Conservation (phyloP, 2,113 vertebrate genomes). For the Dasypus novemcinctus region DNA sequence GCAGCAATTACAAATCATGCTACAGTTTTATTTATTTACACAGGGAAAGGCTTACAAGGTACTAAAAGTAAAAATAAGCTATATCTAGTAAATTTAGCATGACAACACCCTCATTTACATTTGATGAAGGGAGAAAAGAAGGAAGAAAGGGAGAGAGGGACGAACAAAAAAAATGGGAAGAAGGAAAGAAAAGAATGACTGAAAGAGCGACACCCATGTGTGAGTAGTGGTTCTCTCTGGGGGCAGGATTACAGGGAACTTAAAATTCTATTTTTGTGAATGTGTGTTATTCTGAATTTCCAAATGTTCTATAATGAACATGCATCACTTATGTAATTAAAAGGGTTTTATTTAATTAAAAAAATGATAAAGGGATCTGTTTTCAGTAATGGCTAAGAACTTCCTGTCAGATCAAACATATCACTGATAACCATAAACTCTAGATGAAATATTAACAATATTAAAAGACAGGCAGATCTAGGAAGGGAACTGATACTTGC, state of each 20-base stretch:
- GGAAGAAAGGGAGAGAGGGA: background rate
- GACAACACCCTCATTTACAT: background rate
- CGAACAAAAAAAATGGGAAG: background rate
- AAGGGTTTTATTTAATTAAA: background rate
- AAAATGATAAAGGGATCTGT: background rate
- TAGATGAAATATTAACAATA: background rate
- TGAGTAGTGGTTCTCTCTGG: background rate
- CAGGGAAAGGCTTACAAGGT: background rate
- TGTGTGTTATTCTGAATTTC: background rate
- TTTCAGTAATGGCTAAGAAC: background rate
- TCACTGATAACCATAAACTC: background rate
- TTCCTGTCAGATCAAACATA: background rate
- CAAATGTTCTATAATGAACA: background rate
- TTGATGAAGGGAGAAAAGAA: background rate
- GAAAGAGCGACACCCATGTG: background rate
- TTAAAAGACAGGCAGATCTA: background rate
- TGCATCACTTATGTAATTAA: background rate
- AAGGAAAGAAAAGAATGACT: background rate
- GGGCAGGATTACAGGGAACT: background rate
- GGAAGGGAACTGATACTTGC: accelerated
- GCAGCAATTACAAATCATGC: background rate
- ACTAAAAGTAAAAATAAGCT: background rate
- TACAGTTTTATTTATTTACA: background rate
- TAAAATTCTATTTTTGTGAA: background rate
- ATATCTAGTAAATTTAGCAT: background rate